Conservation (phyloP, 1,140 invertebrate species). For the Scaptomyza graminum region DNA sequence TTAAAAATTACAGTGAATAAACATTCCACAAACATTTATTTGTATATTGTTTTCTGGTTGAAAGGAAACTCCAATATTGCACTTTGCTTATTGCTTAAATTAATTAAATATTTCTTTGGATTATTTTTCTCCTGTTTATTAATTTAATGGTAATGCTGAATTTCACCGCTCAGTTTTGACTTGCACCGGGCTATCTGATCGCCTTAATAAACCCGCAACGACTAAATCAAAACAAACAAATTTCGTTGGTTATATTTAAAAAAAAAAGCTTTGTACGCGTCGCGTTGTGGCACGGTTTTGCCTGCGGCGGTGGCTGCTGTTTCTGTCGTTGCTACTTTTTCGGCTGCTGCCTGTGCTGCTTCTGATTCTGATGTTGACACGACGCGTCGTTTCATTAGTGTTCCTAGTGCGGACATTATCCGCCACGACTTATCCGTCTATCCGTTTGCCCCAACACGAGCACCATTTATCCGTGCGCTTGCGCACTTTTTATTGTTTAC, state of each 20-base stretch:
- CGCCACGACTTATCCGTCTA: constrained; percentile 38
- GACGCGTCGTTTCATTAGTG: constrained; percentile 9
- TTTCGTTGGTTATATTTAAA: constrained; percentile 82
- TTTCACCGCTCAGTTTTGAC: constrained; percentile 1
- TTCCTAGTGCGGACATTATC: constrained; percentile 52
- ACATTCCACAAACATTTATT: constrained; percentile 10
- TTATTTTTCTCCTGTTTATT: constrained; percentile 12
- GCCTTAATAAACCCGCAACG: constrained; percentile 80
- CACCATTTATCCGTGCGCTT: constrained; percentile 61
- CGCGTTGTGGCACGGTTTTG: constrained; percentile 17
- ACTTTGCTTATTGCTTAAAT: constrained; percentile 12
- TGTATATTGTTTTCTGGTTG: constrained; percentile 4
- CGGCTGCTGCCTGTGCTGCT: constrained; percentile 17
- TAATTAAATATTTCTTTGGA: constrained; percentile 22
- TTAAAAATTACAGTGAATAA: no score
- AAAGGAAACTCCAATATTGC: not conserved
- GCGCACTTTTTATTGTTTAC: constrained; percentile 58
- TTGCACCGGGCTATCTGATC: constrained; percentile 48
- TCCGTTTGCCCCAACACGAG: constrained; percentile 2
- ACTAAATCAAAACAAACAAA: constrained; percentile 83
- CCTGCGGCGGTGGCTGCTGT: constrained; percentile 18
- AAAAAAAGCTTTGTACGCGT: constrained; percentile 52
- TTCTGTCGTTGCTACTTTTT: constrained; percentile 20
- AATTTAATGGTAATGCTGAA: constrained; percentile 14
- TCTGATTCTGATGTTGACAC: constrained; percentile 2